Conservation (phyloP, 2,797 vertebrate species). For the Hemibagrus guttatus region DNA sequence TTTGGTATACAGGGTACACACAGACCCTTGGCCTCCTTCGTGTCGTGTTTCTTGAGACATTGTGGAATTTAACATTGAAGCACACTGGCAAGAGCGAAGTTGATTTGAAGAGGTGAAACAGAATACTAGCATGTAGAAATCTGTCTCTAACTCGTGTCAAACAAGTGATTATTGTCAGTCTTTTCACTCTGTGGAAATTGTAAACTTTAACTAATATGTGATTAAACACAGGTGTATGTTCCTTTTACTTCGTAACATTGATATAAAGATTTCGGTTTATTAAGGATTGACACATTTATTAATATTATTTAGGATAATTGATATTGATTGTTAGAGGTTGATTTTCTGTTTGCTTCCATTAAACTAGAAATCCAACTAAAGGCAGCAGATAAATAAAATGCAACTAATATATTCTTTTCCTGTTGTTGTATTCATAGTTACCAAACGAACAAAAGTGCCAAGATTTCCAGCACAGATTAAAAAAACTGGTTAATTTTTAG, state of each 20-base stretch:
- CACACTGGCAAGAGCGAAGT: not conserved
- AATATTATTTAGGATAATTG: no score
- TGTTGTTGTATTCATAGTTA: not conserved
- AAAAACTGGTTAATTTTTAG: not conserved
- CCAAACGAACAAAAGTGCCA: not conserved
- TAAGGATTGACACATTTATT: no score
- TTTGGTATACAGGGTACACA: conserved; percentile 60
- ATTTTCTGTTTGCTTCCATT: no score
- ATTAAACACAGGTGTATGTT: no score
- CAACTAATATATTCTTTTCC: not conserved
- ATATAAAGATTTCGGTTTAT: no score
- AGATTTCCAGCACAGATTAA: not conserved
- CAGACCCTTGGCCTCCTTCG: conserved; percentile 31
- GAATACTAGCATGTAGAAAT: not conserved
- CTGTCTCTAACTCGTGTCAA: not conserved
- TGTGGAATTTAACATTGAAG: conserved; percentile 26
- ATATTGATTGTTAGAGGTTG: no score
- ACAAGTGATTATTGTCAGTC: not conserved
- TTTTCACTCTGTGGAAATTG: no score
- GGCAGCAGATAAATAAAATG: not conserved
- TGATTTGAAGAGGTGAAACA: conserved; percentile 19
- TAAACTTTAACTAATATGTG: no score
- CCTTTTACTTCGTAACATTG: no score
- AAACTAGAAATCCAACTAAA: not conserved
- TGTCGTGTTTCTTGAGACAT: conserved; percentile 27